A percentile compares a stretch with the other conserved stretches of the same genome.
Conservation (phyloP, 2,113 vertebrate genomes). For the Copsychus sechellarum region DNA sequence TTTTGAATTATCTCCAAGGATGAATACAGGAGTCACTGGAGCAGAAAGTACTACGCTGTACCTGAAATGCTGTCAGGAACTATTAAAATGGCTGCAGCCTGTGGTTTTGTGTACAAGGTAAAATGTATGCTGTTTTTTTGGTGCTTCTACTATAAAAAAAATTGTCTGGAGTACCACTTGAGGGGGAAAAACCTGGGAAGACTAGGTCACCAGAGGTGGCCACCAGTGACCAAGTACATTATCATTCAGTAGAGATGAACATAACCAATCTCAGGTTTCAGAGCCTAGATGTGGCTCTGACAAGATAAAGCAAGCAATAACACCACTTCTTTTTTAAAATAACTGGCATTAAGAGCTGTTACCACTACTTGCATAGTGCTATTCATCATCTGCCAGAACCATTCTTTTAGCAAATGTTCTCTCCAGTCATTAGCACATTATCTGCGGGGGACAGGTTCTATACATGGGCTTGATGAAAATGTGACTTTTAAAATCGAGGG, state of each 20-base stretch:
- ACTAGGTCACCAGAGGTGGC: neutral
- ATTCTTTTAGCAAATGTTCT: constrained; percentile 33
- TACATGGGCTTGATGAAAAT: constrained; percentile 30
- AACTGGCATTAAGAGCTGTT: constrained; percentile 15
- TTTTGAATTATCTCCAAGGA: constrained; percentile 22
- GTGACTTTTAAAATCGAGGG: neutral
- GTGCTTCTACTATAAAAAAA: neutral
- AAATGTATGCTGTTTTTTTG: neutral
- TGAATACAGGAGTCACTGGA: neutral
- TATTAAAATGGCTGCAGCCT: constrained; percentile 13
- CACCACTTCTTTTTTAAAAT: neutral
- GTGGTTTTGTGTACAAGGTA: neutral
- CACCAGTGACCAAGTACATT: neutral
- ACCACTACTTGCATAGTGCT: neutral
- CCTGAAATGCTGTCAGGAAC: constrained; percentile 45
- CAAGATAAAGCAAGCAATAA: neutral
- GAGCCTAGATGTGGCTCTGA: neutral
- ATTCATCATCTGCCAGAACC: constrained; percentile 19
- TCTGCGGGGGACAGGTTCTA: constrained; percentile 28
- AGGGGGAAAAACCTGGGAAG: neutral
- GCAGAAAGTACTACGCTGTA: constrained; percentile 51
- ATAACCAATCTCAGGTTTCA: neutral
- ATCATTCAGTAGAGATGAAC: neutral
- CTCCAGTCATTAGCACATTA: constrained; percentile 24
- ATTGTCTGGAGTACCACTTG: neutral